Conservation (phyloP, 2,797 vertebrate genomes). For the Chromobotia macracanthus region DNA sequence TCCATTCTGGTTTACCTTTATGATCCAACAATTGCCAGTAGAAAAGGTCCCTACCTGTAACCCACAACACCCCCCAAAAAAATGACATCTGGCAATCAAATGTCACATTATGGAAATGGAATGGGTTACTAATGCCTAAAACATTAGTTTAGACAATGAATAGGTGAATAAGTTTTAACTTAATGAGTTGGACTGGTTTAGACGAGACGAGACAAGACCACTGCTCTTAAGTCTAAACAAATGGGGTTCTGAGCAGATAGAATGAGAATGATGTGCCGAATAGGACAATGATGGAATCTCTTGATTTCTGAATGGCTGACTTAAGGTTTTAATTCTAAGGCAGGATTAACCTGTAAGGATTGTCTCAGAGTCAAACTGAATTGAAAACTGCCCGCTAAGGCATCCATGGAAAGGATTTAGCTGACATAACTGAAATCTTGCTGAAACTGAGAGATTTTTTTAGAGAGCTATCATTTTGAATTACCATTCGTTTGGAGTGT, state of each 20-base stretch:
- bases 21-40: too few relatives aligned
- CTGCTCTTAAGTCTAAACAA: background rate
- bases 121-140: background rate
- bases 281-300: background rate
- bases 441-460: constrained; percentile 29
- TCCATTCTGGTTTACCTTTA: too few relatives aligned
- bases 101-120: background rate
- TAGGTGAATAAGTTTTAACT: background rate
- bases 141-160: constrained; percentile 5
- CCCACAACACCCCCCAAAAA: too few relatives aligned
- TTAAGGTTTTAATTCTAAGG: constrained; percentile 11
- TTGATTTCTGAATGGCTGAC: background rate
- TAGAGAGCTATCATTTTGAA: constrained; percentile 31
- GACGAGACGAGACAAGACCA: too few relatives aligned
- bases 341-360: constrained; percentile 4
- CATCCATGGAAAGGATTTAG: constrained; percentile 15
- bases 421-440: constrained; percentile 41
- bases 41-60: too few relatives aligned
- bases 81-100: too few relatives aligned
- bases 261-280: background rate
- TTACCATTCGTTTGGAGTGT: constrained; percentile 13
- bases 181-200: background rate
- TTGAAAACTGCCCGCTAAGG: constrained; percentile 6
- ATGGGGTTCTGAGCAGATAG: constrained; percentile 14
- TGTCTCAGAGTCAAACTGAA: background rate